Evolutionary conservation across 2,113 vertebrate species (phyloP), one percentile per base, ranked within the genome.

Genomic region (Ochotona princeps): DNA sequence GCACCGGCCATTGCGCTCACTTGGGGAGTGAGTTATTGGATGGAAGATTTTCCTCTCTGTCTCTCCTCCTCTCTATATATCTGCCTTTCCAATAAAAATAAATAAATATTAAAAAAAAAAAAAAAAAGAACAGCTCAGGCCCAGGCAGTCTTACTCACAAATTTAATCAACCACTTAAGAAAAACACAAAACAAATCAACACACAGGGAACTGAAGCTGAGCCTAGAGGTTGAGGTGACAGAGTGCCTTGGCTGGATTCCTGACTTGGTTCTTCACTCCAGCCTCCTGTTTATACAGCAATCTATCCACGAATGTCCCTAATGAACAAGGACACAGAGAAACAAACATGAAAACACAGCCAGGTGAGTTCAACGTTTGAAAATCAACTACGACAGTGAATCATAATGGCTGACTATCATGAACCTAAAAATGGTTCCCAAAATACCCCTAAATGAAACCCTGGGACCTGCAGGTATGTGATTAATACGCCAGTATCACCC

Each of bases 161-260:
- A 91, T 44, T 23, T 79, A 26, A 80, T 26, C 13, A 72, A 87
- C 81, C 20, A 88, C 75, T 84, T 80, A 80, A 91, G n/a, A 30
- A 54, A 63, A 81, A 72, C 11, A 44, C 38, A 44, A 44, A 44
- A 44, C 38, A 44, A 44, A 44, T 3, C 38, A 44, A 44, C 38
- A 44, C 14, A 57, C 54, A 57, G 54, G 54, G 54, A 57, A 18
- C 54, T 15, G 2, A 18, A 14, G 18, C 54, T 57, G 14, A 57
- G 54, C 54, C 54, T 57, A 57, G 54, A 14, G 18, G 54, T 57
- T 18, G 18, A 4, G 54, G 18, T 57, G 54, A 57, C 54, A 57
- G 54, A 57, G 54, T 14, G 54, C 54, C 54, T 57, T 17, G 54
- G 54, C 17, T 57, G 13, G 54, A 57, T 57, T 57, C 13, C 54